These are phyloP conservation scores for Lasioglossum malachurum DNA, from an alignment of 2,888 invertebrate species.

Conservation along the genomic window DNA sequence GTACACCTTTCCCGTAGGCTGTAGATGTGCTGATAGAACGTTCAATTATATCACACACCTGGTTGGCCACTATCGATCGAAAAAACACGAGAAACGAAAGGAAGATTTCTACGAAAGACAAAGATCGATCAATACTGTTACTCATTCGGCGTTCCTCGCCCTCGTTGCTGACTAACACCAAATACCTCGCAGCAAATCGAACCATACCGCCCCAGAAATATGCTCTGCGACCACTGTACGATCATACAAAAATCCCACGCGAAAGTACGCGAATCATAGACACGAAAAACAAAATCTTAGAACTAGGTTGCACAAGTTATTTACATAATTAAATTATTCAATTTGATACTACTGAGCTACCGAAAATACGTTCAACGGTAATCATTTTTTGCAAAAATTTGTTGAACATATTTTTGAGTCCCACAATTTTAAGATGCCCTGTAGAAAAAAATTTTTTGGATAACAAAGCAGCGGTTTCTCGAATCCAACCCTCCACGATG, in stretches of 20 bases:
- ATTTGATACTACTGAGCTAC: not conserved
- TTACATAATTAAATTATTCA: not conserved
- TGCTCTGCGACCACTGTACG: not conserved
- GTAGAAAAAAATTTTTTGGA: not conserved
- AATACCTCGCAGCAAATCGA: not conserved
- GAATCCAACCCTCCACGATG: not conserved
- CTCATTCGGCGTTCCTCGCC: not conserved
- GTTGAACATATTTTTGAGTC: not conserved
- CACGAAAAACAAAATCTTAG: not conserved
- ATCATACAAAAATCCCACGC: not conserved
- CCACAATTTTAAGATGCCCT: not conserved
- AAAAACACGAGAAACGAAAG: not conserved
- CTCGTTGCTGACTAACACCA: not conserved
- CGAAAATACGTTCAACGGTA: not conserved
- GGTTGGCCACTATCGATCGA: not conserved
- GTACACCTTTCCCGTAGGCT: not conserved
- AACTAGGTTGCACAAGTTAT: not conserved
- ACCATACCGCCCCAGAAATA: not conserved
- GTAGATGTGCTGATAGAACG: not conserved
- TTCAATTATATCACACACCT: not conserved
- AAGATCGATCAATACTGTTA: constrained; percentile 24
- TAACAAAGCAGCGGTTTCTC: not conserved
- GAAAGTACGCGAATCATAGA: not conserved
- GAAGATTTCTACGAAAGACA: constrained; percentile 27
- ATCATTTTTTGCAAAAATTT: not conserved